Conservation (phyloP, 2,797 vertebrate genomes). For the Poeciliopsis paucimaculata region DNA sequence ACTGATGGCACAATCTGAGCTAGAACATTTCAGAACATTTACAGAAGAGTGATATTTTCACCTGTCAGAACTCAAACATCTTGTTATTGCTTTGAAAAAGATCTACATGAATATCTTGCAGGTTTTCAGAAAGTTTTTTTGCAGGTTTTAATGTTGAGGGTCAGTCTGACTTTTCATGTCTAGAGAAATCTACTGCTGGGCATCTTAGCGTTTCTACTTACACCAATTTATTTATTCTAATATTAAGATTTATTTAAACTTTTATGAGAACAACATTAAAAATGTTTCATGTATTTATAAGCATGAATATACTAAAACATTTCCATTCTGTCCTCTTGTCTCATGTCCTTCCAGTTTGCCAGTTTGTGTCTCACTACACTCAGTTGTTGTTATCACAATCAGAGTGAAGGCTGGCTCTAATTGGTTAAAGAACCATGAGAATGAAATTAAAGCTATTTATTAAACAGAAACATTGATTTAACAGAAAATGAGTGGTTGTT, state of each 20-base stretch:
- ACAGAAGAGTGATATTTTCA: too few relatives aligned
- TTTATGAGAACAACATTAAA: background rate
- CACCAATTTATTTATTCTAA: background rate
- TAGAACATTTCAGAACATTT: background rate
- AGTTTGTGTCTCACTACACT: background rate
- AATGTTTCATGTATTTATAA: background rate
- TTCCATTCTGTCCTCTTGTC: background rate
- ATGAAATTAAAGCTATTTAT: slow-evolving; percentile 10
- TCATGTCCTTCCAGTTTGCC: background rate
- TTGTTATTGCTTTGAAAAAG: background rate
- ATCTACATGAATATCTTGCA: background rate
- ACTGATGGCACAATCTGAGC: slow-evolving; percentile 13
- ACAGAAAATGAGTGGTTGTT: background rate
- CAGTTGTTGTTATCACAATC: background rate
- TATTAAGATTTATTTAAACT: background rate
- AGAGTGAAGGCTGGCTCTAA: background rate
- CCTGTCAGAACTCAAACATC: background rate
- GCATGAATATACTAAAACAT: background rate
- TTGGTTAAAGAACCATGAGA: background rate
- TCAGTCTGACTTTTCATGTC: background rate
- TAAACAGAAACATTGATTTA: background rate
- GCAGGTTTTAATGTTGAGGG: background rate
- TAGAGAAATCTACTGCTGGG: background rate
- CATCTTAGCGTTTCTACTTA: background rate
- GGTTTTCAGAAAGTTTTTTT: background rate